Conservation (phyloP, 2,113 vertebrate species). For the Rostratula benghalensis region DNA sequence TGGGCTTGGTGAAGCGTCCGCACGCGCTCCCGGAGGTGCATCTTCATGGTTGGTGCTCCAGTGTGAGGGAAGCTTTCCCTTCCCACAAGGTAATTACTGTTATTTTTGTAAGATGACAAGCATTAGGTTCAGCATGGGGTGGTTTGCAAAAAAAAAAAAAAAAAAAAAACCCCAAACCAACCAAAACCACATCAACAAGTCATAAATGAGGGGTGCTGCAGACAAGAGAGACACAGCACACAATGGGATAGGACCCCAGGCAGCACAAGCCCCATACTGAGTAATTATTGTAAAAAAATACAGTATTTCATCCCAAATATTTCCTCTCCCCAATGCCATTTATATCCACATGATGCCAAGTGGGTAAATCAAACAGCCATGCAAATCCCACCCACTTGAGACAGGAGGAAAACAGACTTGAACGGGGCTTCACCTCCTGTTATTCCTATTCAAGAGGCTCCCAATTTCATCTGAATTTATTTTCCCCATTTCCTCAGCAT, state of each 20-base stretch:
- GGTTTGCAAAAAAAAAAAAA: background rate
- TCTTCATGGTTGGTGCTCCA: accelerated
- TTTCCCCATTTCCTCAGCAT: background rate
- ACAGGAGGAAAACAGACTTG: accelerated
- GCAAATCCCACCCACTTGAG: background rate
- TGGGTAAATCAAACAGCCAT: background rate
- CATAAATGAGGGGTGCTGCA: no score
- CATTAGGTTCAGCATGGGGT: background rate
- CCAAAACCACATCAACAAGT: background rate
- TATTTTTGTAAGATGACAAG: background rate
- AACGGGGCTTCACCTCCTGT: accelerated
- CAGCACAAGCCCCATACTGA: accelerated
- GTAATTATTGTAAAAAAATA: background rate
- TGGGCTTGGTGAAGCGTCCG: background rate
- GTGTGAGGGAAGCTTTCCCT: background rate
- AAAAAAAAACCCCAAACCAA: background rate
- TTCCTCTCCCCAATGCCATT: background rate
- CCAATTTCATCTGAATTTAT: background rate
- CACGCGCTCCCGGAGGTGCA: accelerated
- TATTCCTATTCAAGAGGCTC: accelerated
- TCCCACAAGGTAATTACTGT: accelerated
- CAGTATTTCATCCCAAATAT: background rate
- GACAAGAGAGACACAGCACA: background rate
- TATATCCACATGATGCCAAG: background rate
- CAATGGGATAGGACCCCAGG: accelerated